Evolutionary conservation across 2,113 vertebrate genomes (phyloP).

Genomic region (Antigone vipio): DNA sequence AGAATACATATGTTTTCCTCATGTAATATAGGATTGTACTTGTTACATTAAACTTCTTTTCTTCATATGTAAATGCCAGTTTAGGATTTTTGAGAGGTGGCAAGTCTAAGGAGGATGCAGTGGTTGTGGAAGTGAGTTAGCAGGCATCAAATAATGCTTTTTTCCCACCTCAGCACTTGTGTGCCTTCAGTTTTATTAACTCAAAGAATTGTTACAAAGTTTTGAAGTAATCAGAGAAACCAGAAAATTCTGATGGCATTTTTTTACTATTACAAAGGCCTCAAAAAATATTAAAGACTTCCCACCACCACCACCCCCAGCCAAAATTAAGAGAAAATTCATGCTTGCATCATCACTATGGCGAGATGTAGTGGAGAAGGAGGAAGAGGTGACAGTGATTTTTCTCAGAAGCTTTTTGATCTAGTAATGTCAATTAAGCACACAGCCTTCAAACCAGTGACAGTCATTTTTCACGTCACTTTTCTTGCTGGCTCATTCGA

Average conservation of each 20-base stretch:
- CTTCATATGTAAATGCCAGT: background rate
- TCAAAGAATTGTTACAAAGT: background rate
- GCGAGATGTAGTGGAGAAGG: background rate
- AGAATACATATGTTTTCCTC: background rate
- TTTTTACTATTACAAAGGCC: background rate
- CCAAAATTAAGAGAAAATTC: background rate
- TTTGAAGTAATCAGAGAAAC: background rate
- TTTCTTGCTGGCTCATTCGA: background rate
- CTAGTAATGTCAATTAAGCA: accelerated
- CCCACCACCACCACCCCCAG: no score
- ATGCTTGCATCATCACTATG: background rate
- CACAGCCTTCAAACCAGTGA: background rate
- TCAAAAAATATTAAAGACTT: background rate
- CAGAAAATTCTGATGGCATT: background rate
- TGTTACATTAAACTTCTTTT: background rate
- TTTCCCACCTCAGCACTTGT: background rate
- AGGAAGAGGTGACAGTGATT: background rate
- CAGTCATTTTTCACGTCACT: background rate
- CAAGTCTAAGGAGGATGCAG: background rate
- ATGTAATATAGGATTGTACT: background rate
- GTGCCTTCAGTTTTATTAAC: background rate
- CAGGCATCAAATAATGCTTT: background rate
- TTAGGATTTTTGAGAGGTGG: background rate
- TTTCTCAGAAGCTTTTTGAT: background rate
- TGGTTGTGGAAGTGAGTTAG: background rate